Evolutionary conservation across 2,113 vertebrate species (phyloP), one percentile per base, ranked within the genome.

Genomic region (Cathartes aura): DNA sequence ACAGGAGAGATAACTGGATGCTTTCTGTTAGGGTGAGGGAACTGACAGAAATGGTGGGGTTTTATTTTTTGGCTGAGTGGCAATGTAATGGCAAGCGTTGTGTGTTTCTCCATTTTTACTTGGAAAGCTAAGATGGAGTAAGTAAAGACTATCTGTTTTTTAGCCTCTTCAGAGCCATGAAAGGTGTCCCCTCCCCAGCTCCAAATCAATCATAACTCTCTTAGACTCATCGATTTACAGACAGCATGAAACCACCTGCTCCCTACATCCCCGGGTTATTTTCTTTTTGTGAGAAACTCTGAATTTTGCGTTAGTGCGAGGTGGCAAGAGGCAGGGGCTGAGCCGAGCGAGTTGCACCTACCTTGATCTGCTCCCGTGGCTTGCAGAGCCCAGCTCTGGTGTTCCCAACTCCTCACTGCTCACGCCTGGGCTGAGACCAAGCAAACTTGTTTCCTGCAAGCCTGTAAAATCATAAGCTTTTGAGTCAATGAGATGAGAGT

Each of bases 11-110:
- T 71, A 94, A 87, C 38, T 17, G 82, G 58, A 63, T 34, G 73
- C 32, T 86, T 86, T 88, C 88, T 62, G 19, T 11, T 5, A 5
- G 38, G 56, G 22, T 30, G 43, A 19, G 53, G 71, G 70, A 56
- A 26, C 63, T 55, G 89, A 27, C 59, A 60, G 40, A 24, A n/a
- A 11, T 0, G 1, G 21, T 16, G 16, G 68, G 50, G 45, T 5
- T 58, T 82, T 76, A 30, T 87, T 93, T 89, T 93, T 86, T 93
- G 89, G 48, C 64, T 89, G 91, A 84, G 81, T 87, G 76, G 92
- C 85, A 60, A 19, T 0, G 2, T 90, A 80, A 88, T 71, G 67
- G 67, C 43, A 55, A 78, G 42, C 9, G 9, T 5, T 67, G 67
- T 75, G 73, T n/a, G 73, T 94, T 56, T 68, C 38, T 89, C 71